Base-by-base conservation (phyloP, 2,888 invertebrate genomes). In the Volucella zonaria region DNA sequence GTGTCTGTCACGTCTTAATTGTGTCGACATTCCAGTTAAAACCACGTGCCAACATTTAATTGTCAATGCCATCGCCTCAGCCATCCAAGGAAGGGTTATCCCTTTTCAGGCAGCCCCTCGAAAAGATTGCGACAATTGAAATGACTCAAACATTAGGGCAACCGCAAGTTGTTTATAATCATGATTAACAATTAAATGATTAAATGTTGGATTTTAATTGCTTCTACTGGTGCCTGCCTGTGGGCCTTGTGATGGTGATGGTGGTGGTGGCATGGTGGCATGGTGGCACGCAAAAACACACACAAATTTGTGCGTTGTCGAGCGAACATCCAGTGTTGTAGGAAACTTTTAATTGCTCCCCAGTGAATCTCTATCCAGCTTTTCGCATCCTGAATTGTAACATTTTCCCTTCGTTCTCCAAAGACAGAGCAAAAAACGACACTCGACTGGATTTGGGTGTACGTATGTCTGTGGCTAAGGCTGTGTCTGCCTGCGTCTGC, bases 131-230 rank as follows among this genome's bases (percentile, higher is more conserved):
- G 68, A 81, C 76, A 81, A 81, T 64, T 62, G 64, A 81, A 77
- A 85, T 73, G 68, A 77, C 64, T 81, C 73, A 76, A 77, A 58
- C 81, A 59, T 85, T 81, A 64, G 85, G 77, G 73, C 68, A 68
- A 81, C 81, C 85, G 67, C 85, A 81, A 81, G 85, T 85, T 85
- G 85, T 81, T 85, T 85, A 73, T 76, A 77, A 81, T 85, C 73
- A 85, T 85, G 81, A 85, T 85, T 81, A 85, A 85, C 85, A 85
- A 85, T 85, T 81, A 85, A 85, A 85, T 85, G 81, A 81, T 81
- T 85, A 85, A 85, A 85, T 85, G 81, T 81, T 85, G 85, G 43
- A 77, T 73, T 85, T 85, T 85, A 85, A 85, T 77, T 85, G 81
- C 76, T 81, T 71, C 68, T 66, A 73, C 73, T 73, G 67, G 49